Conservation (phyloP, 1,140 invertebrate genomes). For the Melipona quadrifasciata region DNA sequence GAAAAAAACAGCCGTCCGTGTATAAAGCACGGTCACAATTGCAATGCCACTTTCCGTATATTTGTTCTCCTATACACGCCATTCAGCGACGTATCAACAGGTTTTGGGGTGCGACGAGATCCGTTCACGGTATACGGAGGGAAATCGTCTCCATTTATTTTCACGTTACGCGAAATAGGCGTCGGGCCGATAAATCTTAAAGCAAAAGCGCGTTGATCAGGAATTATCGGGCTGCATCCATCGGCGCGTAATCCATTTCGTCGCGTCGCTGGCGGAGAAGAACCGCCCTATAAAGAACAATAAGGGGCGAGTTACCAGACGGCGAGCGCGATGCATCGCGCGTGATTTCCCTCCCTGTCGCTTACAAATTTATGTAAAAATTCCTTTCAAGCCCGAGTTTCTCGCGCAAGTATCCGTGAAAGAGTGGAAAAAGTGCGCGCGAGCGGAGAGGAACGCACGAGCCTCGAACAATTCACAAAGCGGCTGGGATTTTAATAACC, state of each 20-base stretch:
- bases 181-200: conserved; percentile 16
- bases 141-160: conserved; percentile 47
- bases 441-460: background rate
- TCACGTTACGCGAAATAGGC: background rate
- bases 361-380: conserved; percentile 41
- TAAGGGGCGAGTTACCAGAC: conserved; percentile 33
- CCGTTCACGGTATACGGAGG: conserved; percentile 10
- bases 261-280: conserved; percentile 7
- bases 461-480: background rate
- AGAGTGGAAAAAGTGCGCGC: background rate
- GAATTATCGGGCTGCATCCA: conserved; percentile 10
- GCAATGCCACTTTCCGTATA: conserved; percentile 30
- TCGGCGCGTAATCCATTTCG: background rate
- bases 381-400: background rate
- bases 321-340: conserved; percentile 27
- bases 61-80: conserved; percentile 28
- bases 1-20: background rate
- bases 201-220: conserved; percentile 26
- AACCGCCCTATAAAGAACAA: conserved; percentile 44
- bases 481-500: conserved; percentile 14
- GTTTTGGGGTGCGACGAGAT: conserved; percentile 35
- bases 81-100: conserved; percentile 50
- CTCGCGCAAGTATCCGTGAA: background rate
- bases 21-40: conserved; percentile 5
- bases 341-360: background rate